Base-by-base conservation (phyloP, 2,888 invertebrate species). In the Nymphalis urticae region DNA sequence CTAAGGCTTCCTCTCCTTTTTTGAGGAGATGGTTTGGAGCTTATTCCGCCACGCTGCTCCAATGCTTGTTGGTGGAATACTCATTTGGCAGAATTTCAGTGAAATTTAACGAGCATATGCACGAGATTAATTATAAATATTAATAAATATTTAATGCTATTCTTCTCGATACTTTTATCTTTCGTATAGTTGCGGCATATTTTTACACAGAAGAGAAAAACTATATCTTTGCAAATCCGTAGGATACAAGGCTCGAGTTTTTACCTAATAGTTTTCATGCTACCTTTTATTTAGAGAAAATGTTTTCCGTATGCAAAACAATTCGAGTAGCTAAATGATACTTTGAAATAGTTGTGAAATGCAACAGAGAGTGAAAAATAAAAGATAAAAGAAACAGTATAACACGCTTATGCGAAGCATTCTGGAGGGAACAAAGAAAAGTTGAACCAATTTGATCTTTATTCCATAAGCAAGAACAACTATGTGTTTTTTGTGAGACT, bases 261-360 rank as follows among this genome's bases (percentile, higher is more conserved):
- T 32, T 53, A 32, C 21, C 53, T 42, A 16, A 47, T 47, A 51
- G 54, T 67, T 56, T 60, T 17, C 27, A 42, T 24, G 8, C 42
- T 56, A 36, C 27, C 66, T 66, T 61, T 66, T 66, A 61, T 66
- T 58, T 53, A 16, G 21, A 61, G 50, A 32, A 60, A 65, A 66
- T 61, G 27, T 60, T 47, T 42, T 32, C 47, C 27, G 53, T 66
- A 54, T 66, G 66, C n/a, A 61, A 66, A 61, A 66, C 53, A 53
- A 61, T 54, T 48, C 21, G 53, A 61, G 51, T 61, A 32, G 66
- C 53, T 61, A 51, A 64, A 64, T 64, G 21, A 24, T 63, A 21
- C 42, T 42, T 53, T 53, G 42, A 36, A 42, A 53, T 50, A 53
- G 32, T 53, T 53, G 63, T 58, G 58, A n/a, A 58, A 42, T 58